Base-by-base conservation (phyloP, 2,113 vertebrate species). In the Chaetops frenatus region DNA sequence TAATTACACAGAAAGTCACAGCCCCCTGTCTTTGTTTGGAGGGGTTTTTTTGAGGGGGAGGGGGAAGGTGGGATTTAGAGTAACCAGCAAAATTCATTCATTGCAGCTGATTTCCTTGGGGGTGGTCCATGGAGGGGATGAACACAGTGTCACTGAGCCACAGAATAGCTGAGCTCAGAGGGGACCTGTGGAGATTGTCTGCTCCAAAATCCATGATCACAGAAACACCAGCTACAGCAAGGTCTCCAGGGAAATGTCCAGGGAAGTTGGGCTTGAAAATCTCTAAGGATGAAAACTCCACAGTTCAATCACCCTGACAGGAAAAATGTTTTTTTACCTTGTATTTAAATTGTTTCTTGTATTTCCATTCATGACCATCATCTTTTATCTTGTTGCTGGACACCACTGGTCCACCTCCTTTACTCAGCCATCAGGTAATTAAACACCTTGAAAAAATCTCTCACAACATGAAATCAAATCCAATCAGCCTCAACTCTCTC, bases 1-100 rank as follows among this genome's bases (percentile, higher is more conserved):
- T 69, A 88, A 94, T 86, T 89, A 65, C 23, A 38, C 3, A 14
- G 29, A 56, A 73, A 28, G 38, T 86, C 95, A 60, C 19, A 88
- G 8, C 9, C 6, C 7, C 11, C 12, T 16, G 2, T 25, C 7
- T 60, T n/a, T 38, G n/a, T 82, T 83, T 51, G 10, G 2, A 0
- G 5, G 3, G 0, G 2, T 27, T 25, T 36, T 35, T 54, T 25
- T 8, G 2, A 3, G 7, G 18, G 11, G 36, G 33, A 15, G 3
- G 10, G 8, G 27, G 18, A 45, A 33, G 14, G 3, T 6, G 9
- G 12, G 4, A 22, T 58, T 60, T 72, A 10, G 24, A 76, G 28
- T 65, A 72, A 85, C 79, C 56, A 88, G 23, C 18, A 82, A 82
- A 70, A 54, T 40, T 22, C 7, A 11, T 42, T 69, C 1, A 15